A percentile compares a stretch with the other conserved stretches of the same genome.
phyloP scores from a whole-genome alignment of 2,797 vertebrate species.

The Podarcis lilfordi region DNA sequence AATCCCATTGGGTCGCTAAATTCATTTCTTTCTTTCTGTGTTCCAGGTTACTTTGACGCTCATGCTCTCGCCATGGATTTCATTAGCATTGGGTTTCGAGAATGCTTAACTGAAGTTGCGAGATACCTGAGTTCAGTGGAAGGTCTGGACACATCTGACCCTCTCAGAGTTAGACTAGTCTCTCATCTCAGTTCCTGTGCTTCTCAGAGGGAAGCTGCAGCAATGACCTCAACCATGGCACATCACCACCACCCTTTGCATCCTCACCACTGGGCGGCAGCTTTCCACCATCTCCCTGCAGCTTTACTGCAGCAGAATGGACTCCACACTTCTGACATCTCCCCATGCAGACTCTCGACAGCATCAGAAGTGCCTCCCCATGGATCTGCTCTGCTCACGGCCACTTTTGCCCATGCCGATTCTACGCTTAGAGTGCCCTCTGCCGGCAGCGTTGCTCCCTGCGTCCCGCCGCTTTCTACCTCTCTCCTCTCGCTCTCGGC shows the following conservation, averaged over 20 bases:
- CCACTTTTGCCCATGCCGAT: conserved; percentile 83
- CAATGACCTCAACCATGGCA: conserved; percentile 84
- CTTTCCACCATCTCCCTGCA: conserved; percentile 85
- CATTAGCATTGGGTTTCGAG: conserved; percentile 94
- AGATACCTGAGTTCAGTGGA: conserved; percentile 90
- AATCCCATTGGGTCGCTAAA: neutral
- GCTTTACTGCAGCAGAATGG: conserved; percentile 83
- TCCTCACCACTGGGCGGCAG: conserved; percentile 85
- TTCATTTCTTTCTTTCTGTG: neutral
- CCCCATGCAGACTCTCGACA: conserved; percentile 77
- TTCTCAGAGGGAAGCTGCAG: conserved; percentile 86
- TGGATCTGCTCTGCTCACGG: conserved; percentile 81
- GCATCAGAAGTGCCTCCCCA: conserved; percentile 72
- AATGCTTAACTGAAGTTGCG: conserved; percentile 91
- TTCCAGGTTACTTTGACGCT: conserved; percentile 87
- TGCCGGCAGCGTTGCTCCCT: conserved; percentile 77
- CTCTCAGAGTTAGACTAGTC: conserved; percentile 86
- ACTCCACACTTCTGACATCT: conserved; percentile 75
- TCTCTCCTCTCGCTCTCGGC: conserved; percentile 88
- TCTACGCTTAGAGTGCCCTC: conserved; percentile 82
- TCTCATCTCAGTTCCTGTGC: conserved; percentile 91
- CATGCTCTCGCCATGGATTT: conserved; percentile 96
- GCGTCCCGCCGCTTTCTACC: conserved; percentile 82
- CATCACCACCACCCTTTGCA: conserved; percentile 80
- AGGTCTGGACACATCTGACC: conserved; percentile 88